Evolutionary conservation across 2,888 invertebrate genomes (phyloP).

Genomic region (Cosmorhoe ocellata): DNA sequence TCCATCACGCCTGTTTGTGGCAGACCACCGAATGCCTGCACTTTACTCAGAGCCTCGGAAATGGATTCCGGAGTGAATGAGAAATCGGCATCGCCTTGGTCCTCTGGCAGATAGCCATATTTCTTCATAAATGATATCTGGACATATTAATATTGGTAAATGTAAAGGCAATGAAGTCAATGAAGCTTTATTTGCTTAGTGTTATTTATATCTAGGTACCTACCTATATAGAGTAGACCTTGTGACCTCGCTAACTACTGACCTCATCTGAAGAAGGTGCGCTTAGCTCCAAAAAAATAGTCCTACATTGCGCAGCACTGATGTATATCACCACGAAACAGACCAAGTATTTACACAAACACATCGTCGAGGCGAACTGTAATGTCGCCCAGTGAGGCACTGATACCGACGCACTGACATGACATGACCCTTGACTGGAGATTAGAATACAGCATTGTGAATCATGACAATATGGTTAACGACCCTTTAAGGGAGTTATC

Average conservation of each 20-base stretch:
- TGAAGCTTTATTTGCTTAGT: too few species aligned
- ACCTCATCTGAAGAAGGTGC: conserved; percentile 61
- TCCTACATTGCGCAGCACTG: conserved; percentile 45
- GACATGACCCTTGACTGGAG: conserved; percentile 51
- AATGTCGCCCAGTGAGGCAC: conserved; percentile 37
- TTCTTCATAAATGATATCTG: conserved; percentile 86
- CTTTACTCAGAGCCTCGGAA: conserved; percentile 83
- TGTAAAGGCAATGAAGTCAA: too few species aligned
- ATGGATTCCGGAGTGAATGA: conserved; percentile 85
- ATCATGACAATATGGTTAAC: conserved; percentile 44
- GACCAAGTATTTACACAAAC: conserved; percentile 33
- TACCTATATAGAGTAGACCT: too few species aligned
- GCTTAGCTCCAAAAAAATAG: conserved; percentile 59
- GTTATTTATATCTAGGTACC: too few species aligned
- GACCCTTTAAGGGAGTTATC: conserved; percentile 41
- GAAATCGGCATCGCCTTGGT: conserved; percentile 70
- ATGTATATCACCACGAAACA: conserved; percentile 38
- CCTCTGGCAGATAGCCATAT: conserved; percentile 86
- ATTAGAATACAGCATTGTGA: conserved; percentile 31
- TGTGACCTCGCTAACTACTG: conserved; percentile 27
- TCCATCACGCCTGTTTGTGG: conserved; percentile 87
- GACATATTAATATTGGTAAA: too few species aligned
- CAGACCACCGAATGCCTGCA: conserved; percentile 88
- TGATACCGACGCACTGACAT: conserved; percentile 31
- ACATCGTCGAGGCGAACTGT: conserved; percentile 46